Evolutionary conservation across 2,113 vertebrate genomes (phyloP).

Genomic region (Ciconia stormi): DNA sequence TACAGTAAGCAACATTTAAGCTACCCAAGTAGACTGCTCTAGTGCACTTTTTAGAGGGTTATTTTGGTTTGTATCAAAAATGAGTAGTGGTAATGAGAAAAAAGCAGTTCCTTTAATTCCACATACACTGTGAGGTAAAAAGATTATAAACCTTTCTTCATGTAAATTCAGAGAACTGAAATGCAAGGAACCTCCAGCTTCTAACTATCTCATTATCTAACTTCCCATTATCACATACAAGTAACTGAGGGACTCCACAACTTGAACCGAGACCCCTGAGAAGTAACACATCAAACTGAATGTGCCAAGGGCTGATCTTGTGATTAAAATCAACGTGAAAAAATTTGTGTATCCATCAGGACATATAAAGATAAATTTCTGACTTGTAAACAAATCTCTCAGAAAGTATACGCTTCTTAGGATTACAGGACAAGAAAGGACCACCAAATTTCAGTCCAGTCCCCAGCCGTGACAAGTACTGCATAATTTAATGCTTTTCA

Average conservation of each 20-base stretch:
- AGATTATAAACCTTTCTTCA: not conserved
- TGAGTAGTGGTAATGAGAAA: not conserved
- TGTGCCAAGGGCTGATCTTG: fast-evolving
- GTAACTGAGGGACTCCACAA: not conserved
- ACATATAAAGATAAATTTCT: not conserved
- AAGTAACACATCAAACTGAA: not conserved
- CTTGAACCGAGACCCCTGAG: not conserved
- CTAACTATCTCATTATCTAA: not conserved
- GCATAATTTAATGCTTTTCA: not conserved
- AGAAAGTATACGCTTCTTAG: fast-evolving
- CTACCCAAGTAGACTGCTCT: not conserved
- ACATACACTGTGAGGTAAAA: not conserved
- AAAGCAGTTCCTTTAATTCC: not conserved
- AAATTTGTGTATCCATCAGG: not conserved
- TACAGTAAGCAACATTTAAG: not conserved
- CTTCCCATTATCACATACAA: not conserved
- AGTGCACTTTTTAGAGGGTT: not conserved
- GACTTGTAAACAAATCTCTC: not conserved
- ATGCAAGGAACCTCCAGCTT: not conserved
- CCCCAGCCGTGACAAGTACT: not conserved
- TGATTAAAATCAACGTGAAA: not conserved
- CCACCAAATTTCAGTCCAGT: not conserved
- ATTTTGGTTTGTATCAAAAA: not conserved
- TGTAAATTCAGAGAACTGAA: not conserved
- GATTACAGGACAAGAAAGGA: not conserved